Conservation (phyloP, 2,888 invertebrate species). For the Vandiemenella viatica region DNA sequence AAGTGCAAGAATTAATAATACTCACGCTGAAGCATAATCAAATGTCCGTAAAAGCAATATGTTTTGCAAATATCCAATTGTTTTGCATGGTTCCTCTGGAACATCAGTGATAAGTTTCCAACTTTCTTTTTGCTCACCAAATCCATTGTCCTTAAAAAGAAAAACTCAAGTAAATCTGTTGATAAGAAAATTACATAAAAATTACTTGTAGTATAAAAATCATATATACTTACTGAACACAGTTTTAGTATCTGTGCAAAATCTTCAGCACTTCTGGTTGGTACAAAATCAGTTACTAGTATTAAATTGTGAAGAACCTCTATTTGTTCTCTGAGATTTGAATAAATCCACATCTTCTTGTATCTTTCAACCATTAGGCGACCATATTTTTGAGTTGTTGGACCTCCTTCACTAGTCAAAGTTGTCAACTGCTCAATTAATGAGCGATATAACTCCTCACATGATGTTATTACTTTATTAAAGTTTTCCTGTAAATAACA, state of each 20-base stretch:
- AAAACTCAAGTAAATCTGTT: not conserved
- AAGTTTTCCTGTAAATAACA: not conserved
- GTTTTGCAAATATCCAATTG: not conserved
- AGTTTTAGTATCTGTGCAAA: not conserved
- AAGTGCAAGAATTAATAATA: not conserved
- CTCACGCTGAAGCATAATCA: not conserved
- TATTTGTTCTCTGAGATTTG: slow-evolving; percentile 1
- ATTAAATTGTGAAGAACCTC: slow-evolving; percentile 1
- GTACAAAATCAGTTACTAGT: not conserved
- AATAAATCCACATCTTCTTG: not conserved
- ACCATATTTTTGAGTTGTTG: not conserved
- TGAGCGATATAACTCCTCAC: not conserved
- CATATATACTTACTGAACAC: not conserved
- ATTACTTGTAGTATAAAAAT: not conserved
- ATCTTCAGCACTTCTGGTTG: not conserved
- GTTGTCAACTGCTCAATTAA: not conserved
- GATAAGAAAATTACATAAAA: not conserved
- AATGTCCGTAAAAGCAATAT: not conserved
- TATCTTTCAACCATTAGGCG: not conserved
- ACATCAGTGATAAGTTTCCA: not conserved
- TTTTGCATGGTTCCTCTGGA: not conserved
- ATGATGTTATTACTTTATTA: not conserved
- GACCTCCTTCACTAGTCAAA: not conserved
- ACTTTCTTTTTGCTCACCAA: not conserved
- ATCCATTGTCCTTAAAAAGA: not conserved